Conservation (phyloP, 92 coral and sea anemone genomes). For the Virgularia gustaviana region DNA sequence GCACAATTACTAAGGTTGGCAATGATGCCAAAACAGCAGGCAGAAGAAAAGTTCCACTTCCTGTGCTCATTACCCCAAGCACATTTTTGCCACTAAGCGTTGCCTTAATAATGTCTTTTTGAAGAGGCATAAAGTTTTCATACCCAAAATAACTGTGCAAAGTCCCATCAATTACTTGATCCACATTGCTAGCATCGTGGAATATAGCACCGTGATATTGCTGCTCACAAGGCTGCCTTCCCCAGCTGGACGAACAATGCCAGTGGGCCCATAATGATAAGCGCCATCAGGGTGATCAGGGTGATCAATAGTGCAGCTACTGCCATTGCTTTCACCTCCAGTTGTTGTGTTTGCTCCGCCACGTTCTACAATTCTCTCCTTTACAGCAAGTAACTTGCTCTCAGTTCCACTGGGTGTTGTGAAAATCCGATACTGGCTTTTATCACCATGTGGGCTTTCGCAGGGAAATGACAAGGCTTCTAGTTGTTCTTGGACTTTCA, state of each 20-base stretch:
- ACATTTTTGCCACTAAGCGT: constrained; percentile 6
- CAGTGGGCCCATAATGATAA: not conserved
- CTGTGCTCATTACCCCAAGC: constrained; percentile 2
- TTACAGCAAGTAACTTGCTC: not conserved
- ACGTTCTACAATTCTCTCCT: not conserved
- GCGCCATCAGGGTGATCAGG: no score
- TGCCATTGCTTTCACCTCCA: no score
- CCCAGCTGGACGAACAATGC: not conserved
- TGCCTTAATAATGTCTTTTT: constrained; percentile 1
- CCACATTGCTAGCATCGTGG: not conserved
- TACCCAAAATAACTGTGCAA: not conserved
- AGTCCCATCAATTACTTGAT: not conserved
- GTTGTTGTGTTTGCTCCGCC: no score
- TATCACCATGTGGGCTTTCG: not conserved
- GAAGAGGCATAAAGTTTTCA: constrained; percentile 5
- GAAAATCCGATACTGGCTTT: not conserved
- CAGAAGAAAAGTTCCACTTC: constrained; percentile 3
- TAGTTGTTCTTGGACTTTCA: no score
- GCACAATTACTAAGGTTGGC: not conserved
- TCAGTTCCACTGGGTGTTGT: not conserved
- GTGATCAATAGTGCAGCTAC: no score
- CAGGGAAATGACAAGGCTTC: not conserved
- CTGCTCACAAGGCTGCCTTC: not conserved
- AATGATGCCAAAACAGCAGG: not conserved
- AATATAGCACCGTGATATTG: not conserved